Conservation (phyloP, 1,140 invertebrate genomes). For the Neodiprion virginianus region DNA sequence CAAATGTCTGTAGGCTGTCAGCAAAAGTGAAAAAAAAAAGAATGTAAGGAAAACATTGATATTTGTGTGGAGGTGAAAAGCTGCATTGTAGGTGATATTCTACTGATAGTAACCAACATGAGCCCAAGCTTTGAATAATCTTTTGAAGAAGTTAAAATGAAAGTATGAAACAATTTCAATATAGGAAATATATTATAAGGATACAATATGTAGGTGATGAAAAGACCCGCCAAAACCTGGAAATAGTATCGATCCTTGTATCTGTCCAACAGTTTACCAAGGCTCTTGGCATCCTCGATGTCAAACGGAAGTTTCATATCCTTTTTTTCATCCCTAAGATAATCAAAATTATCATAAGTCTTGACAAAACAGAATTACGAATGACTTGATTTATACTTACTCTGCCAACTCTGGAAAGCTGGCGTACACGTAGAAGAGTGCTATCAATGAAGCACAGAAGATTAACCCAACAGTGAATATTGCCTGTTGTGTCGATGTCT, state of each 20-base stretch:
- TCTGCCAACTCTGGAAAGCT: conserved; percentile 83
- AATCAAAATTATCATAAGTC: conserved; percentile 22
- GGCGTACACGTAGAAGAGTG: conserved; percentile 72
- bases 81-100: background rate
- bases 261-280: conserved; percentile 87
- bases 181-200: conserved; percentile 65
- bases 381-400: conserved; percentile 66
- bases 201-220: conserved; percentile 98
- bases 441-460: conserved; percentile 69
- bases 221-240: conserved; percentile 89
- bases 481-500: conserved; percentile 63
- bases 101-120: background rate
- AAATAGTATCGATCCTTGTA: conserved; percentile 96
- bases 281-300: conserved; percentile 95
- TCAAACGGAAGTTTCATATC: conserved; percentile 91
- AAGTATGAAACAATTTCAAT: conserved; percentile 13
- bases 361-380: conserved; percentile 18
- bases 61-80: background rate
- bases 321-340: conserved; percentile 84
- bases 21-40: conserved; percentile 25
- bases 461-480: conserved; percentile 67
- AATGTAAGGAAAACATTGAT: conserved; percentile 45
- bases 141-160: background rate
- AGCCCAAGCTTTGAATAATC: conserved; percentile 12
- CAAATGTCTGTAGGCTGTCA: conserved; percentile 95